phyloP scores from a whole-genome alignment of 2,888 invertebrate genomes.

The Stenurella melanura region DNA sequence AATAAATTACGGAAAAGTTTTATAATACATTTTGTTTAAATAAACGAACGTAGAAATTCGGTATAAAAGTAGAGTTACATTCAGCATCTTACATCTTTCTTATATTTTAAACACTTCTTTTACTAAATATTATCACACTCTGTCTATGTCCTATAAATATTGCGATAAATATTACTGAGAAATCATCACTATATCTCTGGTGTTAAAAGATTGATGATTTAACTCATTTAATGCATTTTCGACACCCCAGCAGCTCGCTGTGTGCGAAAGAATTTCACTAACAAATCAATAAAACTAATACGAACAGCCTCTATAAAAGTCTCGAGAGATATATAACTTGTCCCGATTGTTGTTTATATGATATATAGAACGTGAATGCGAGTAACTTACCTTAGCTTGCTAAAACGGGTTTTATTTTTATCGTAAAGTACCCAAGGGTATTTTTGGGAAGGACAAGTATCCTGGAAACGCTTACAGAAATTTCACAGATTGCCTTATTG shows the following conservation, averaged over 20 bases:
- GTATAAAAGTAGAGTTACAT: too few relatives aligned
- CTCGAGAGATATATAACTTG: conserved; percentile 24
- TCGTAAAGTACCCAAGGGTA: conserved; percentile 22
- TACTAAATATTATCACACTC: too few relatives aligned
- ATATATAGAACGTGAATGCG: conserved; percentile 28
- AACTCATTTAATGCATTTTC: not conserved
- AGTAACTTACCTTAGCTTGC: conserved; percentile 30
- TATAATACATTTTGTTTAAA: too few relatives aligned
- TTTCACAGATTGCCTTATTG: conserved; percentile 8
- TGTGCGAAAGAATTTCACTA: conserved; percentile 22
- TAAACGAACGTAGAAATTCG: too few relatives aligned
- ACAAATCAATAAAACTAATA: conserved; percentile 29
- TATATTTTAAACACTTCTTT: too few relatives aligned
- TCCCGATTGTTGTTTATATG: conserved; percentile 35
- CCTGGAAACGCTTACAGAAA: conserved; percentile 13
- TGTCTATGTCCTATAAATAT: not conserved
- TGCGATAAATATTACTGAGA: not conserved
- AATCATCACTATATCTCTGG: not conserved
- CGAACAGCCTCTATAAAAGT: conserved; percentile 18
- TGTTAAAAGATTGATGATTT: not conserved
- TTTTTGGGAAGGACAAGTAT: conserved; percentile 30
- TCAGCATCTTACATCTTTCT: too few relatives aligned
- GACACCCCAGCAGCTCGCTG: not conserved
- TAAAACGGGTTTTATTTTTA: conserved; percentile 29
- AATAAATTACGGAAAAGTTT: too few relatives aligned